phyloP scores from a whole-genome alignment of 2,888 invertebrate genomes.

The Blomia tropicalis region DNA sequence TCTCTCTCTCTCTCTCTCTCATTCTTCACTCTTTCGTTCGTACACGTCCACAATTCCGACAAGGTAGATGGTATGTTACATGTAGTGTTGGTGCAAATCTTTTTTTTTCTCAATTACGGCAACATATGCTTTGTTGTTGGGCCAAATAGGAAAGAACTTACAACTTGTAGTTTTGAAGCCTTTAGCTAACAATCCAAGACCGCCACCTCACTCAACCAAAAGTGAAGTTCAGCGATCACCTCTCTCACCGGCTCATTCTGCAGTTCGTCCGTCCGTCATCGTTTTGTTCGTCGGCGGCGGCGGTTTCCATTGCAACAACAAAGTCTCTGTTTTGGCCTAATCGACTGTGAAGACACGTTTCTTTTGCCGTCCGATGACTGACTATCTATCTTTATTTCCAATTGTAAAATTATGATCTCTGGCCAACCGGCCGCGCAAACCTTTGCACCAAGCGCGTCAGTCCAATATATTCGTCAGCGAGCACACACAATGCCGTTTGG shows the following conservation, averaged over 20 bases:
- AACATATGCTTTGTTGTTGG: background rate
- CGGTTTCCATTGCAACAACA: constrained; percentile 13
- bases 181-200: constrained; percentile 6
- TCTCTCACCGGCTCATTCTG: too few species aligned
- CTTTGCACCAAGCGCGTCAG: constrained; percentile 3
- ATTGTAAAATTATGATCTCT: constrained; percentile 15
- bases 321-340: constrained; percentile 2
- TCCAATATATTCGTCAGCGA: background rate
- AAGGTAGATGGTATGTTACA: constrained; percentile 7
- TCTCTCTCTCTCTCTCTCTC: too few species aligned
- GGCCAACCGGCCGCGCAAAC: background rate
- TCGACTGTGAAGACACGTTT: constrained; percentile 15
- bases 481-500: too few species aligned
- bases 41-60: constrained; percentile 1
- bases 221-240: too few species aligned
- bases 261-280: background rate
- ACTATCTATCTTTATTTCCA: constrained; percentile 9
- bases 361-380: constrained; percentile 11
- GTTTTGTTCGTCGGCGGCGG: constrained; percentile 12
- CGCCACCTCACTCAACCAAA: too few species aligned
- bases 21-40: too few species aligned
- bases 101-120: constrained; percentile 2
- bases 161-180: constrained; percentile 4
- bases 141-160: background rate
- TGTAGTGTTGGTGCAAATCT: too few species aligned